Evolutionary conservation across 2,113 vertebrate species (phyloP).

Genomic region (Phaethon lepturus): DNA sequence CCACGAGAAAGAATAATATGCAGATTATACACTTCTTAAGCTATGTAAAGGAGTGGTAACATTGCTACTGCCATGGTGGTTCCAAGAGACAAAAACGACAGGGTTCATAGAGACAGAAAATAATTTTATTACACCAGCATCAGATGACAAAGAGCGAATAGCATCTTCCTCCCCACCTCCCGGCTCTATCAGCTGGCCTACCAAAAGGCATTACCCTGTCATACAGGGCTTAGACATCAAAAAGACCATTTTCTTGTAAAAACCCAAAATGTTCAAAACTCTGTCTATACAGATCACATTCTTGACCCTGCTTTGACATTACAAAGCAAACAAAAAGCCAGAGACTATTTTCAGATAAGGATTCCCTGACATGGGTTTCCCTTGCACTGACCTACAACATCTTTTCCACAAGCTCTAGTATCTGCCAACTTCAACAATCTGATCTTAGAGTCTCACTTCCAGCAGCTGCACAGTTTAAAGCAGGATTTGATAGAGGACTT

Average conservation of each 20-base stretch:
- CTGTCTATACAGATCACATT: conserved; percentile 33
- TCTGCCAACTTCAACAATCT: background rate
- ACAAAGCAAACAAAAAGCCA: conserved; percentile 60
- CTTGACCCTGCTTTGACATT: conserved; percentile 59
- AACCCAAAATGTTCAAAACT: background rate
- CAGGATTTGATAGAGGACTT: background rate
- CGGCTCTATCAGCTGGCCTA: background rate
- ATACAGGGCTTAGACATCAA: background rate
- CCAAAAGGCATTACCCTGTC: background rate
- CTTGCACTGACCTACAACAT: conserved; percentile 27
- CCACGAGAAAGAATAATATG: background rate
- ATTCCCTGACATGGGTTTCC: conserved; percentile 43
- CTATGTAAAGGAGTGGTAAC: background rate
- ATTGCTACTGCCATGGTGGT: accelerated
- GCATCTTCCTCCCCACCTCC: background rate
- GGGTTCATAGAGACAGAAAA: background rate
- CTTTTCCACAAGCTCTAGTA: conserved; percentile 28
- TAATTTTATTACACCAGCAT: background rate
- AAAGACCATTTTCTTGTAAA: conserved; percentile 38
- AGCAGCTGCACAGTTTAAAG: background rate
- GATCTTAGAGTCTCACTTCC: background rate
- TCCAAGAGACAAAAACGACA: background rate
- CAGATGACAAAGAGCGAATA: background rate
- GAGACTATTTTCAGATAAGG: conserved; percentile 62
- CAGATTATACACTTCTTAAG: background rate